These are phyloP conservation scores for Pectinophora gossypiella DNA, from an alignment of 1,140 invertebrate genomes.

Conservation along the genomic window DNA sequence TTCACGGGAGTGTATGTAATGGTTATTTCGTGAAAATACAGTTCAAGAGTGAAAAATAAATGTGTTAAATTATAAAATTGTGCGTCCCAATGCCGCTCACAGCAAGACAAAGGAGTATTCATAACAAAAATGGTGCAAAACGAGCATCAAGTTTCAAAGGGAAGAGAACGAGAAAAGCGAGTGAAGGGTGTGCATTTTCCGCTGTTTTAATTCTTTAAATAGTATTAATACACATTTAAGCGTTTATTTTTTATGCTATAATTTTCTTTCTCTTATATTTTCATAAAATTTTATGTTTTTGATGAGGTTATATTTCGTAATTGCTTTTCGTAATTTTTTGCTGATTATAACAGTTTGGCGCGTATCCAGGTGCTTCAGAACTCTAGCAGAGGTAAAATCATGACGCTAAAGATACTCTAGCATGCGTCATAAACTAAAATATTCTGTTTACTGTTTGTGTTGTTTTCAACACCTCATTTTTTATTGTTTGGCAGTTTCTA, in stretches of 20 bases:
- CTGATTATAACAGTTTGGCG: conserved; percentile 28
- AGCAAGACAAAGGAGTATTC: conserved; percentile 59
- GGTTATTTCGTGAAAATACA: neutral
- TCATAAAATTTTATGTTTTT: conserved; percentile 10
- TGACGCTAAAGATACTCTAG: neutral
- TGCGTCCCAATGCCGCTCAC: conserved; percentile 49
- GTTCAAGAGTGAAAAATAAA: conserved; percentile 13
- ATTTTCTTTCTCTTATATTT: neutral
- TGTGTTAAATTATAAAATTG: neutral
- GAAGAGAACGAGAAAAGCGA: conserved; percentile 37
- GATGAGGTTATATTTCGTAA: conserved; percentile 13
- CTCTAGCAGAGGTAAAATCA: conserved; percentile 26
- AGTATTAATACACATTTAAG: neutral
- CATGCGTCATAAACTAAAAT: neutral
- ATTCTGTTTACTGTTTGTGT: conserved; percentile 2
- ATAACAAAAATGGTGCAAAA: conserved; percentile 61
- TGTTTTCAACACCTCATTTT: no score
- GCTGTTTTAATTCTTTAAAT: conserved; percentile 2
- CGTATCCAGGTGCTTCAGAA: conserved; percentile 24
- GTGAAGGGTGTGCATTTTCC: conserved; percentile 44
- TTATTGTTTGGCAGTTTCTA: no score
- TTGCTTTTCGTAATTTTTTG: conserved; percentile 14
- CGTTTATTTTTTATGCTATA: neutral
- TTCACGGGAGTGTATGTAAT: neutral
- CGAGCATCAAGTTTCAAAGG: conserved; percentile 58